Evolutionary conservation across 2,888 invertebrate genomes (phyloP).

Genomic region (Syritta pipiens): DNA sequence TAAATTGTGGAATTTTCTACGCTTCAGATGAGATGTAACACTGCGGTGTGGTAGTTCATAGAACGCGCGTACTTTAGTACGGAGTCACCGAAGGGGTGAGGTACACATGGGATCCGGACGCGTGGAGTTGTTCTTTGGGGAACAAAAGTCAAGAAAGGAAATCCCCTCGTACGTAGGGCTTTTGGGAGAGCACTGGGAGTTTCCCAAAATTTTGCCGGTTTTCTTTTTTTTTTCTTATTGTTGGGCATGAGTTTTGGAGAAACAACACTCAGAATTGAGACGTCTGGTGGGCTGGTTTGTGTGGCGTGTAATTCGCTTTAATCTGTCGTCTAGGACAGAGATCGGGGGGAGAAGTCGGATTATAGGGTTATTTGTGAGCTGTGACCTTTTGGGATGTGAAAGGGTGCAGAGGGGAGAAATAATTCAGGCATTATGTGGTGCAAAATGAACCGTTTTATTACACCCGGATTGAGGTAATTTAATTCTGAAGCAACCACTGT

Average conservation of each 20-base stretch:
- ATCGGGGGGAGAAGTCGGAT: conserved; percentile 24
- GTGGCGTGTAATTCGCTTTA: conserved; percentile 59
- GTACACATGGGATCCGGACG: conserved; percentile 5
- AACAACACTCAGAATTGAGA: conserved; percentile 22
- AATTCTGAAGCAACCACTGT: conserved; percentile 29
- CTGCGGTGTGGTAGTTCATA: conserved; percentile 4
- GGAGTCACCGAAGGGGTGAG: not conserved
- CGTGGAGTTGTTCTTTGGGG: conserved; percentile 6
- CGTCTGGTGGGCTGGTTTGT: conserved; percentile 23
- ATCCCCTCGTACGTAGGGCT: not conserved
- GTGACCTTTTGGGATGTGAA: conserved; percentile 16
- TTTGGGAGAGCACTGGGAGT: too few species aligned
- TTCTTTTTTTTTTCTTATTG: conserved; percentile 17
- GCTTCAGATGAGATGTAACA: conserved; percentile 56
- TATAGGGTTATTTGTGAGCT: conserved; percentile 50
- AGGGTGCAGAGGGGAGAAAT: conserved; percentile 36
- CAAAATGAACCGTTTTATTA: conserved; percentile 57
- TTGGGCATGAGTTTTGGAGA: conserved; percentile 30
- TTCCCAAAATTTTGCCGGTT: conserved; percentile 1
- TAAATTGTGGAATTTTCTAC: conserved; percentile 62
- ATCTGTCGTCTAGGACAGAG: conserved; percentile 44
- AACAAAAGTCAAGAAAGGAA: conserved; percentile 47
- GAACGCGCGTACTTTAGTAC: conserved; percentile 26
- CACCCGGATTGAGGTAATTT: conserved; percentile 38
- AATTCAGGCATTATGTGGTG: conserved; percentile 44